Conservation (phyloP, 1,140 invertebrate species). For the Rhopalosiphum padi region DNA sequence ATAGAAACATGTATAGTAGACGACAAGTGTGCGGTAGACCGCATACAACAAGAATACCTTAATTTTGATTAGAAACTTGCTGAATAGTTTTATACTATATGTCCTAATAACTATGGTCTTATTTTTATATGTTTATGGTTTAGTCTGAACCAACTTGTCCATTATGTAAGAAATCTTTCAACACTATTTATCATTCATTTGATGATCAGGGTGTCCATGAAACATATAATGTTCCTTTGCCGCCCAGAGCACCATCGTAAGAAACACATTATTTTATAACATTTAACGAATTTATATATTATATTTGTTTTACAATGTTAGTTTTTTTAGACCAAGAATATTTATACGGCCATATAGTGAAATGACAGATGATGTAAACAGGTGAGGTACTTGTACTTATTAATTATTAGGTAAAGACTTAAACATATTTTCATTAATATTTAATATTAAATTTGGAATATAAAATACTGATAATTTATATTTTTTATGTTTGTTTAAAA, state of each 20-base stretch:
- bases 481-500: background rate
- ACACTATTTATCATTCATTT: background rate
- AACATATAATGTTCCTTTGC: background rate
- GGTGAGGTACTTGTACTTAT: background rate
- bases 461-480: background rate
- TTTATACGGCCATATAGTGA: background rate
- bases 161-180: slow-evolving; percentile 15
- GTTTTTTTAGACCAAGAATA: slow-evolving; percentile 15
- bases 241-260: background rate
- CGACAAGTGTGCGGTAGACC: too few species aligned
- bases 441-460: background rate
- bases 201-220: background rate
- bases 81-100: background rate
- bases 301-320: background rate
- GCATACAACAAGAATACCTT: too few species aligned
- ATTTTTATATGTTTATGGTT: background rate
- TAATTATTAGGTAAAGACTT: background rate
- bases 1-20: too few species aligned
- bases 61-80: background rate
- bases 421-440: background rate
- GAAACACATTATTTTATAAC: background rate
- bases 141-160: slow-evolving; percentile 36
- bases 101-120: background rate
- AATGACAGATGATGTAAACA: background rate
- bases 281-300: background rate